These are phyloP conservation scores for Corythornis cristatus DNA, from an alignment of 2,113 vertebrate genomes.

Conservation along the genomic window DNA sequence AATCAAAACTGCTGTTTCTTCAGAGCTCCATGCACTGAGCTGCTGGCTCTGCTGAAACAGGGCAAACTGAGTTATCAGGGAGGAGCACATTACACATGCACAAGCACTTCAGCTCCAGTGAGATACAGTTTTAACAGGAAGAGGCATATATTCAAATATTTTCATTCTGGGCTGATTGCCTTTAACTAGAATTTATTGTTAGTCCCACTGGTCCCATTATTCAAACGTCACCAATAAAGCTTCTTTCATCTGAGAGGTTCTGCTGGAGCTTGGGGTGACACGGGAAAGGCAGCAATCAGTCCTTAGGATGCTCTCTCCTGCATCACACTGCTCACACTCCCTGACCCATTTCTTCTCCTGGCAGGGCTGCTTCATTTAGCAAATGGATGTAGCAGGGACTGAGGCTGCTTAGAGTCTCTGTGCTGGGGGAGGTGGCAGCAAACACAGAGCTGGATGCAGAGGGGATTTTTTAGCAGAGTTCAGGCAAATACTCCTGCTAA, in stretches of 20 bases:
- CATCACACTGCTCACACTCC: neutral
- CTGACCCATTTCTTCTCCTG: conserved; percentile 49
- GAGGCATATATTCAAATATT: conserved; percentile 7
- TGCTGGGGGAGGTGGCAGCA: neutral
- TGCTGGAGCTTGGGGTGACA: neutral
- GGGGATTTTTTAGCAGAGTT: neutral
- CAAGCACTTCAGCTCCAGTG: neutral
- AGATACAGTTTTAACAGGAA: neutral
- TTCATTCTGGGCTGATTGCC: neutral
- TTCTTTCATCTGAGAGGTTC: neutral
- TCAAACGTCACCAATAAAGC: neutral
- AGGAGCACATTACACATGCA: neutral
- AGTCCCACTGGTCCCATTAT: neutral
- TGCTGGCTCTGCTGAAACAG: neutral
- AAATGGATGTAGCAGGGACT: neutral
- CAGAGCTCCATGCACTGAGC: neutral
- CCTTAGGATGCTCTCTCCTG: neutral
- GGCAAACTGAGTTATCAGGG: neutral
- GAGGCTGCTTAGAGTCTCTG: neutral
- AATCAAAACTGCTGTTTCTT: neutral
- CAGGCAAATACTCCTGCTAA: neutral
- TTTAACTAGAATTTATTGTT: neutral
- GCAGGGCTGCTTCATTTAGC: neutral
- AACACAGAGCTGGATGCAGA: neutral
- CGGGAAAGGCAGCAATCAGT: neutral